Percentiles rank a stretch among this genome's conserved stretches.
Evolutionary conservation across 37 sponge, comb jelly and placozoan species (phyloP).

Genomic region (Haliclona indistincta): DNA sequence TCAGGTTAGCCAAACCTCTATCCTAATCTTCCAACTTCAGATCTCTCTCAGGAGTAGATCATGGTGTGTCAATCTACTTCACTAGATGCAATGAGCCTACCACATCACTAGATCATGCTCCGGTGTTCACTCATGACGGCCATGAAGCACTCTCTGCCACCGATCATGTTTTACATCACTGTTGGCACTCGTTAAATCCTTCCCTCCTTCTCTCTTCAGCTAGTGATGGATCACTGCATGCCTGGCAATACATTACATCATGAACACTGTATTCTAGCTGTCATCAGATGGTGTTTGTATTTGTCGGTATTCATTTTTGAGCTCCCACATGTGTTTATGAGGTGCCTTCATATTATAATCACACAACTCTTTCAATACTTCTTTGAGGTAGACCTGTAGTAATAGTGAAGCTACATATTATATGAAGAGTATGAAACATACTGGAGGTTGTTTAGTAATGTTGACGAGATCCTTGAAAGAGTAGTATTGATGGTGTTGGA

Average conservation of each 20-base stretch:
- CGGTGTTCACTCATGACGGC: constrained; percentile 50
- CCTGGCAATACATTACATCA: constrained; percentile 63
- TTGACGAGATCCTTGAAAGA: constrained; percentile 82
- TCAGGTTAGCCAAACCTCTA: neutral
- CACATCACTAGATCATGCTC: neutral
- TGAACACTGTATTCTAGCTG: no score
- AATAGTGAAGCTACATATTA: neutral
- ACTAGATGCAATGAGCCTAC: neutral
- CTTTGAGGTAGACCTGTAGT: constrained; percentile 83
- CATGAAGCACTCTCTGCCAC: constrained; percentile 45
- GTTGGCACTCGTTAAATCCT: constrained; percentile 36
- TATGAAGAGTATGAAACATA: constrained; percentile 27
- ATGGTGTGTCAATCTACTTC: neutral
- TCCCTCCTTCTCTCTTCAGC: constrained; percentile 37
- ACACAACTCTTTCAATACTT: constrained; percentile 86
- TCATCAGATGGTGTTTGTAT: neutral
- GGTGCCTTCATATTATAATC: constrained; percentile 88
- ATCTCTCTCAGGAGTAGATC: neutral
- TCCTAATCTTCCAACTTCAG: no score
- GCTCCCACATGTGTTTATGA: constrained; percentile 97
- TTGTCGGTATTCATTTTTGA: constrained; percentile 87
- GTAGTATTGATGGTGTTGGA: constrained; percentile 89
- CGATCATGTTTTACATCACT: constrained; percentile 30
- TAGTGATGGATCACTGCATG: constrained; percentile 57
- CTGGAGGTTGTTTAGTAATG: constrained; percentile 91